phyloP scores from a whole-genome alignment of 2,113 vertebrate genomes.

The Pomatostomus ruficeps region DNA sequence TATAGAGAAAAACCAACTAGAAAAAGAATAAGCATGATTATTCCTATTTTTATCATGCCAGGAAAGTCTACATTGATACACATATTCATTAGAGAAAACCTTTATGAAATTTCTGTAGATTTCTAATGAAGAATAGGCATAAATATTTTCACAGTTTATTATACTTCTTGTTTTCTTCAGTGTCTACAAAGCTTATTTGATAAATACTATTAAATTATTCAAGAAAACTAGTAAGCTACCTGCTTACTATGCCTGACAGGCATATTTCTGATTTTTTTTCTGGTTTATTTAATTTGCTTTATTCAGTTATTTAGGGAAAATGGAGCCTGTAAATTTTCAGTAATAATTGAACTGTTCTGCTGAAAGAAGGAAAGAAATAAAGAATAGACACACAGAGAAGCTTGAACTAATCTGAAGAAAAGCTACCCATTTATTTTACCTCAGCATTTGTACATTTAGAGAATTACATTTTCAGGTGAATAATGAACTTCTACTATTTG shows the following conservation, averaged over 20 bases:
- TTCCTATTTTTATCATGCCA: background rate
- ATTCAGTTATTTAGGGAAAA: slow-evolving; percentile 50
- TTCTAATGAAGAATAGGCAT: background rate
- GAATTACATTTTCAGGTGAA: background rate
- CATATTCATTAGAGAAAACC: background rate
- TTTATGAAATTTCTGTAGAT: background rate
- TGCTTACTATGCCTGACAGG: slow-evolving; percentile 45
- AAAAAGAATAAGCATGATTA: background rate
- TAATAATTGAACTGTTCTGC: background rate
- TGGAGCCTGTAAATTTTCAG: slow-evolving; percentile 17
- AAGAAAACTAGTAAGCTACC: slow-evolving; percentile 19
- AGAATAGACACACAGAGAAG: background rate
- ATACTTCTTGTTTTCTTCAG: background rate
- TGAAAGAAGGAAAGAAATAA: background rate
- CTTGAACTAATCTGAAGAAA: background rate
- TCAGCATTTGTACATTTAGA: background rate
- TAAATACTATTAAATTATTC: slow-evolving; percentile 57
- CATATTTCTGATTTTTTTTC: background rate
- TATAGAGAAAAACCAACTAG: background rate
- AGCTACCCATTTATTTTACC: background rate
- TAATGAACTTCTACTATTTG: background rate
- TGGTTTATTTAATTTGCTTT: slow-evolving; percentile 52
- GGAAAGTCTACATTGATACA: background rate
- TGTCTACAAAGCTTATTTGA: slow-evolving; percentile 20
- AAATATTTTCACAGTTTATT: background rate